Conservation (phyloP, 2,888 invertebrate genomes). For the Siphonodentalium dalli region DNA sequence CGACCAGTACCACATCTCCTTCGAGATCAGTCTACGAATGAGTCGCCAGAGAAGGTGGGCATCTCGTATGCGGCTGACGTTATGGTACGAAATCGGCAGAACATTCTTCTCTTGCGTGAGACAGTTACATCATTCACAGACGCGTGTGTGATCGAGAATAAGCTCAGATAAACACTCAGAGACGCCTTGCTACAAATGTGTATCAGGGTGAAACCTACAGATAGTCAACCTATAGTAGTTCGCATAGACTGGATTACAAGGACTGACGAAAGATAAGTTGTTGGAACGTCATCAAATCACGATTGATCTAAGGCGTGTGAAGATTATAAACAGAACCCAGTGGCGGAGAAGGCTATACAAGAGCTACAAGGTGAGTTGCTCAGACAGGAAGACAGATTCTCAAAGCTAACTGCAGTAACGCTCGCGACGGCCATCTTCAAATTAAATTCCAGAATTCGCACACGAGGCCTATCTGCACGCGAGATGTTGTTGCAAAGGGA, state of each 20-base stretch:
- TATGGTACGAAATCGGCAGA: conserved; percentile 3
- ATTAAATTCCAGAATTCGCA: too few species aligned
- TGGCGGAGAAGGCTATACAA: conserved; percentile 25
- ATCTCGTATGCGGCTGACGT: conserved; percentile 22
- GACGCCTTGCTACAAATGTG: conserved; percentile 7
- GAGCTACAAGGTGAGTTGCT: conserved; percentile 26
- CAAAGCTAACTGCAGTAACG: conserved; percentile 5
- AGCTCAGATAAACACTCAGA: conserved; percentile 1
- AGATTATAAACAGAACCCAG: conserved; percentile 27
- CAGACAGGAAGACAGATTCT: conserved; percentile 9
- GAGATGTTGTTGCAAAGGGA: too few species aligned
- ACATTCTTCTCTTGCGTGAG: conserved; percentile 5
- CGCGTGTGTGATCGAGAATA: conserved; percentile 7
- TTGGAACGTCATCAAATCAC: conserved; percentile 4
- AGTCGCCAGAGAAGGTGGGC: too few species aligned
- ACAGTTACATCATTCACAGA: conserved; percentile 12
- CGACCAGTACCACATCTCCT: too few species aligned
- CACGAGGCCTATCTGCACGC: too few species aligned
- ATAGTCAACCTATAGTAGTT: conserved; percentile 8
- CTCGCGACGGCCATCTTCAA: too few species aligned
- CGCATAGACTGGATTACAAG: conserved; percentile 23
- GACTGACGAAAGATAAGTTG: conserved; percentile 10
- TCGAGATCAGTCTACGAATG: too few species aligned
- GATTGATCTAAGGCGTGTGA: conserved; percentile 15
- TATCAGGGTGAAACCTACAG: conserved; percentile 10